Evolutionary conservation across 35 echinoderm and acorn worm species (phyloP).

Genomic region (Strongylocentrotus purpuratus): DNA sequence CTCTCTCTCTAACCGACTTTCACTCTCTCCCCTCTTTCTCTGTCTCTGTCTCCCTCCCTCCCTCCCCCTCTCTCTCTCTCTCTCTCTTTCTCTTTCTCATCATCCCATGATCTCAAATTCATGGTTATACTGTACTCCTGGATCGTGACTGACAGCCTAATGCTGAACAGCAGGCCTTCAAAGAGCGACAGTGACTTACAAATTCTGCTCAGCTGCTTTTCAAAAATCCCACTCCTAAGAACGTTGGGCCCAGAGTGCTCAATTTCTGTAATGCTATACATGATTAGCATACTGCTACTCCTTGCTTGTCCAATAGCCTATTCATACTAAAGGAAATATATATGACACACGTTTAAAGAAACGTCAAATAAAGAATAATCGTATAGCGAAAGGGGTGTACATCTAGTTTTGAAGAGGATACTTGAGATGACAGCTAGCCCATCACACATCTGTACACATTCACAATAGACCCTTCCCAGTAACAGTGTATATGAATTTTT

Average conservation of each 20-base stretch:
- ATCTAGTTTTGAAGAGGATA: too few relatives aligned
- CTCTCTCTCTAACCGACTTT: too few relatives aligned
- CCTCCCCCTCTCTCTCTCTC: neutral
- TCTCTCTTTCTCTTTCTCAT: neutral
- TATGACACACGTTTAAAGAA: too few relatives aligned
- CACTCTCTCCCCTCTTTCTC: too few relatives aligned
- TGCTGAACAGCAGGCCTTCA: neutral
- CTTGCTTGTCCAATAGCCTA: neutral
- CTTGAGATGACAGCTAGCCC: too few relatives aligned
- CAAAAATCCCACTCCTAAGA: slow-evolving; percentile 16
- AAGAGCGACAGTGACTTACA: neutral
- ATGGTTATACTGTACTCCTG: neutral
- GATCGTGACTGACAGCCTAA: neutral
- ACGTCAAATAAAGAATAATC: too few relatives aligned
- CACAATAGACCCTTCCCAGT: too few relatives aligned
- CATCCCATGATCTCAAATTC: neutral
- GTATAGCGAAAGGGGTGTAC: too few relatives aligned
- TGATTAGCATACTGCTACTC: slow-evolving; percentile 4
- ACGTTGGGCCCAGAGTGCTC: neutral
- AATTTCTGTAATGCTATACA: slow-evolving; percentile 5
- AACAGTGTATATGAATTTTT: too few relatives aligned
- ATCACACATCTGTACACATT: too few relatives aligned
- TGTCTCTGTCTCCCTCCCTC: neutral
- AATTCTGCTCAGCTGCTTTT: neutral
- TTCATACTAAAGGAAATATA: too few relatives aligned